Evolutionary conservation across 2,797 vertebrate species (phyloP).

Genomic region (Paedocypris micromegethes): DNA sequence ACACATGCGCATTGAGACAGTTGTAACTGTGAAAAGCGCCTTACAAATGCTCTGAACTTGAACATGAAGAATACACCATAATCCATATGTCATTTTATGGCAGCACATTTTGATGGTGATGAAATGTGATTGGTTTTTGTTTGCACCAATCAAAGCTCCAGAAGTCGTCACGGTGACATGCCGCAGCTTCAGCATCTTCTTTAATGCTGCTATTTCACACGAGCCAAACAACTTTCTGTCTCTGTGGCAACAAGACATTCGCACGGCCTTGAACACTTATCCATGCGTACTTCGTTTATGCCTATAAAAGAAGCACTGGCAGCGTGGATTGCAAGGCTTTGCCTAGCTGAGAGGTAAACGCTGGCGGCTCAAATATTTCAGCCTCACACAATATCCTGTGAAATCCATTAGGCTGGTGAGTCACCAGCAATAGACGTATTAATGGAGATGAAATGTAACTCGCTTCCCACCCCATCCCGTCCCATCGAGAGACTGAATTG

Average conservation of each 20-base stretch:
- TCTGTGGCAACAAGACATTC: neutral
- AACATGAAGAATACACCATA: too few relatives aligned
- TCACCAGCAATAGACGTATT: slow-evolving; percentile 39
- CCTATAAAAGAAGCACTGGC: slow-evolving; percentile 11
- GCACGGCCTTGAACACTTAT: neutral
- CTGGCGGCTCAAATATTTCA: slow-evolving; percentile 38
- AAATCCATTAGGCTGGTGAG: slow-evolving; percentile 39
- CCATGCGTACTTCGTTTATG: slow-evolving; percentile 4
- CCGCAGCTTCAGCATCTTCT: slow-evolving; percentile 25
- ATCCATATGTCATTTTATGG: neutral
- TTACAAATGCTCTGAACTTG: too few relatives aligned
- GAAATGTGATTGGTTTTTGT: slow-evolving; percentile 15
- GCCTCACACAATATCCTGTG: slow-evolving; percentile 44
- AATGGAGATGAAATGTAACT: slow-evolving; percentile 47
- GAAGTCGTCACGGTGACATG: slow-evolving; percentile 26
- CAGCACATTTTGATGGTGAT: slow-evolving; percentile 27
- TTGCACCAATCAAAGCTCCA: slow-evolving; percentile 4
- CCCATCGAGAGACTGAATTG: slow-evolving; percentile 18
- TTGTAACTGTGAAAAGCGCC: too few relatives aligned
- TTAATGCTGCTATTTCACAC: slow-evolving; percentile 19
- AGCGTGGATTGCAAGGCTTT: neutral
- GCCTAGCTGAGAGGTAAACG: slow-evolving; percentile 2
- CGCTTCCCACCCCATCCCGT: slow-evolving; percentile 34
- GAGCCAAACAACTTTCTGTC: neutral
- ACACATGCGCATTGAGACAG: too few relatives aligned